These are phyloP conservation scores for Scartelaos histophorus DNA, from an alignment of 2,113 vertebrate species.

Conservation along the genomic window DNA sequence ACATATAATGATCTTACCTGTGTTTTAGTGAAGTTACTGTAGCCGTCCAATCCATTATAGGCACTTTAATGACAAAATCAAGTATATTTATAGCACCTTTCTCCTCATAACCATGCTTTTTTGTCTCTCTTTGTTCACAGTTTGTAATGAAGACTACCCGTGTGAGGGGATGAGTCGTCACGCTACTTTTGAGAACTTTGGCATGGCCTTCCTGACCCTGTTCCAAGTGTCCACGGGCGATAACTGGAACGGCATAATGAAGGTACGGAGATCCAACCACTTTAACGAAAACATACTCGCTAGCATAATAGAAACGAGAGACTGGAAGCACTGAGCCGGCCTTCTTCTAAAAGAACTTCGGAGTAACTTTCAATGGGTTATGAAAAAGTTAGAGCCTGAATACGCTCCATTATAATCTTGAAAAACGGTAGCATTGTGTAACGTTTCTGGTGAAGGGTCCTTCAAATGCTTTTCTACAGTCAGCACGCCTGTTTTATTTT, in stretches of 20 bases:
- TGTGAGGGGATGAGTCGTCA: constrained; percentile 99
- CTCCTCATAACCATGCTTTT: not conserved
- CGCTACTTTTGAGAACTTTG: constrained; percentile 97
- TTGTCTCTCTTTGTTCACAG: constrained; percentile 63
- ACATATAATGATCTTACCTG: too few relatives aligned
- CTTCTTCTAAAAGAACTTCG: too few relatives aligned
- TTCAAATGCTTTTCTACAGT: too few relatives aligned
- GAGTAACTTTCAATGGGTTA: not conserved
- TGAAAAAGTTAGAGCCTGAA: not conserved
- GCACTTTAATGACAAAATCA: too few relatives aligned
- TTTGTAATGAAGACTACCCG: constrained; percentile 93
- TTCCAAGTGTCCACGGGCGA: constrained; percentile 98
- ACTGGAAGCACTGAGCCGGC: not conserved
- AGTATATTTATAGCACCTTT: too few relatives aligned
- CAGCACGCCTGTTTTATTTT: too few relatives aligned
- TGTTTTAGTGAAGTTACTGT: too few relatives aligned
- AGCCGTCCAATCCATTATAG: too few relatives aligned
- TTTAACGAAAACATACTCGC: not conserved
- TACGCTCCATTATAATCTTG: not conserved
- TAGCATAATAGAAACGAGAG: not conserved
- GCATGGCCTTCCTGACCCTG: constrained; percentile 98
- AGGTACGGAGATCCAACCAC: constrained; percentile 74
- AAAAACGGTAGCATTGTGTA: too few relatives aligned
- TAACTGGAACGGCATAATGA: constrained; percentile 99
- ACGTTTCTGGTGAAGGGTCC: too few relatives aligned